These are phyloP conservation scores for Taxidea taxus DNA, from an alignment of 2,113 vertebrate species.

Conservation along the genomic window DNA sequence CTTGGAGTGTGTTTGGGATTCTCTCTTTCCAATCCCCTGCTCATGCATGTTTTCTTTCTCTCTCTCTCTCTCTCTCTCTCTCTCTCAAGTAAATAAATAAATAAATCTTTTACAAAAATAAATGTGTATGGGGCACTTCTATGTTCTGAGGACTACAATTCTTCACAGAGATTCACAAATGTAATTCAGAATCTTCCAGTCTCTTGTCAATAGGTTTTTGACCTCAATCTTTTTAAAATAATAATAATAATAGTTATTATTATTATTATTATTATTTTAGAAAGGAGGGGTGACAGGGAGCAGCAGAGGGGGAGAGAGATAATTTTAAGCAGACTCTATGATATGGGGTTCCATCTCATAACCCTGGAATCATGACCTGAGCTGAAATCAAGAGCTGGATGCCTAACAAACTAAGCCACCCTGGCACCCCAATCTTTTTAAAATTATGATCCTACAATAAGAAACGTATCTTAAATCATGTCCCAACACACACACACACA, in stretches of 20 bases:
- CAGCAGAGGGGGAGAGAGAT: not conserved
- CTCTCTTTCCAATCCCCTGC: not conserved
- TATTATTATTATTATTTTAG: not conserved
- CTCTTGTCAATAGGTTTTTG: not conserved
- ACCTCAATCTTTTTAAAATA: not conserved
- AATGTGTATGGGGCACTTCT: not conserved
- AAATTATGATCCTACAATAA: not conserved
- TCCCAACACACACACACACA: not conserved
- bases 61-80: too few species aligned
- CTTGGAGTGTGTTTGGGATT: too few species aligned
- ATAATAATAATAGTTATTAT: not conserved
- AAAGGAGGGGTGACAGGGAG: not conserved
- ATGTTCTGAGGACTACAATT: not conserved
- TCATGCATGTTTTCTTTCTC: not conserved
- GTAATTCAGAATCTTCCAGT: not conserved
- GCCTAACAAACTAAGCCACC: not conserved
- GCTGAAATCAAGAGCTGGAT: not conserved
- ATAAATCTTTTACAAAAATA: not conserved
- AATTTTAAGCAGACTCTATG: not conserved
- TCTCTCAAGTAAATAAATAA: not conserved
- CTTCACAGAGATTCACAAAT: not conserved
- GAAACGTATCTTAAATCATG: not conserved
- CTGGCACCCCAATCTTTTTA: not conserved
- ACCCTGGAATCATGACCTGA: not conserved
- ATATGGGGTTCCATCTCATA: not conserved